A percentile compares a stretch with the other conserved stretches of the same genome.
Evolutionary conservation across 2,888 invertebrate genomes (phyloP).

Genomic region (Cybosia mesomella): DNA sequence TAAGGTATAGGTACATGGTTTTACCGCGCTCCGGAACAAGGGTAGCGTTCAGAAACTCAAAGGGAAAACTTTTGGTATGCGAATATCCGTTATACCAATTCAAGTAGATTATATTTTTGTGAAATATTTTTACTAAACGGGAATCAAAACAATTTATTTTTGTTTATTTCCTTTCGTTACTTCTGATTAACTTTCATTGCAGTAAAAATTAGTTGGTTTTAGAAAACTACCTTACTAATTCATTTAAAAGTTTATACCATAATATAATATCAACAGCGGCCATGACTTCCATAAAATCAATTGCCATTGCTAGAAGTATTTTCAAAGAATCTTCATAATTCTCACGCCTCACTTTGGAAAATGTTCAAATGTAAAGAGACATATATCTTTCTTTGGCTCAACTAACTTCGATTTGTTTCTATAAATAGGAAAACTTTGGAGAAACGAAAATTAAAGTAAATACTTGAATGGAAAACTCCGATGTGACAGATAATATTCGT

Average conservation of each 20-base stretch:
- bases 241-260: no score
- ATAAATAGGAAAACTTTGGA: not conserved
- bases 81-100: no score
- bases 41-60: not conserved
- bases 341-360: no score
- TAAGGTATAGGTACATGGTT: not conserved
- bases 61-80: not conserved
- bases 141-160: no score
- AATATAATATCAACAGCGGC: no score
- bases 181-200: no score
- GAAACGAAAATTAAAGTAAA: not conserved
- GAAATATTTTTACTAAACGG: no score
- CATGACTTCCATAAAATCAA: not conserved
- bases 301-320: not conserved
- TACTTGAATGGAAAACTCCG: not conserved
- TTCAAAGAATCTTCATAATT: not conserved
- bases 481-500: not conserved
- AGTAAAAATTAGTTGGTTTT: no score
- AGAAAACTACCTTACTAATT: no score
- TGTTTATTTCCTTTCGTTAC: no score
- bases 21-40: not conserved
- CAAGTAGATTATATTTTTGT: no score
- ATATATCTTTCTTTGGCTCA: not conserved
- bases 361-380: not conserved
- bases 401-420: constrained; percentile 2